These are phyloP conservation scores for Crenichthys baileyi DNA, from an alignment of 2,797 vertebrate species.

Conservation along the genomic window DNA sequence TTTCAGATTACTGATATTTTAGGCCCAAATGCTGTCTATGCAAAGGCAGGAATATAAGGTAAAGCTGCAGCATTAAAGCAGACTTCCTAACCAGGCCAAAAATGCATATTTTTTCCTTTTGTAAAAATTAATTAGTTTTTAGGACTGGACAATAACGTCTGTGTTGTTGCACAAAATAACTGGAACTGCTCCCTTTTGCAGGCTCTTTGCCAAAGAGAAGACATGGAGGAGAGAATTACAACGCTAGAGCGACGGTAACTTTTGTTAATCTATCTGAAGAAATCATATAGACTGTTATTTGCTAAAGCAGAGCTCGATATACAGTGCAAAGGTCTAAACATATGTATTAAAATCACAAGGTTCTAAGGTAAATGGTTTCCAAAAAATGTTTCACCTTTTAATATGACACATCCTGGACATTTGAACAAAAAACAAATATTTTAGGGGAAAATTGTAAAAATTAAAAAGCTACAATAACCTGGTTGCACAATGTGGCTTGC, in stretches of 20 bases:
- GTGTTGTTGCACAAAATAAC: not conserved
- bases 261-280: conserved; percentile 13
- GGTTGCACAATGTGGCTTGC: not conserved
- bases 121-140: conserved; percentile 5
- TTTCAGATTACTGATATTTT: not conserved
- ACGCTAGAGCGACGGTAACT: conserved; percentile 89
- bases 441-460: not conserved
- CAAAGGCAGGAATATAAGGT: not conserved
- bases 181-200: conserved; percentile 50
- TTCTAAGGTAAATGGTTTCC: not conserved
- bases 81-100: not conserved
- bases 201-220: conserved; percentile 92
- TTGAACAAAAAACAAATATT: not conserved
- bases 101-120: not conserved
- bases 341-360: not conserved
- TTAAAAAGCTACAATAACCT: no score
- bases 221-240: conserved; percentile 95
- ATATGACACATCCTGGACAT: not conserved
- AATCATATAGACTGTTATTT: not conserved
- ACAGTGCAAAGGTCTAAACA: not conserved
- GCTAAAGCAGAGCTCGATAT: not conserved
- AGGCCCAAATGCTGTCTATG: not conserved
- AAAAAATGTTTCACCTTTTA: not conserved
- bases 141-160: conserved; percentile 5
- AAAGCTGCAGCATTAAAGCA: not conserved